Evolutionary conservation across 1,140 invertebrate species (phyloP), one percentile per base, ranked within the genome.

Genomic region (Solen grandis): DNA sequence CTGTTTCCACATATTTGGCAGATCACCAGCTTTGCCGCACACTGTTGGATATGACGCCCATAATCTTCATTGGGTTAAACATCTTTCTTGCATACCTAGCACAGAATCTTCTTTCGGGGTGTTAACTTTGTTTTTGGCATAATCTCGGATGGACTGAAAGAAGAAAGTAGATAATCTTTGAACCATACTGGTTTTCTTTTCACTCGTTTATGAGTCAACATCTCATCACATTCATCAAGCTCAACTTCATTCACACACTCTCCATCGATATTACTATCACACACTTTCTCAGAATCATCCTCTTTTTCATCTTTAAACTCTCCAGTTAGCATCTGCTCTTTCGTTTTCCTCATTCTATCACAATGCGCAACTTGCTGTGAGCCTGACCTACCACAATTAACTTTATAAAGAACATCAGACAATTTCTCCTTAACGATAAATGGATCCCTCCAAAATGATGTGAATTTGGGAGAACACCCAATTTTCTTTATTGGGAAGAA

Each of bases 401-500:
- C 68, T 31, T 70, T 57, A 33, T 74, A 75, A 33, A 46, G 55
- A 19, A 62, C 36, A 16, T 74, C 62, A 3, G 25, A 66, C 1
- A 57, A 36, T 41, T 63, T 55, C 16, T 50, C 52, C 19, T 31
- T n/a, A 22, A 75, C 33, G 14, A 4, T 35, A 62, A 59, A 75
- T n/a, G 72, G 70, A 36, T 65, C 63, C 38, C 35, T 35, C 72
- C 55, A 75, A 27, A 36, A 75, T 19, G 35, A 75, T 22, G 63
- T 69, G n/a, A 81, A 55, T 22, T 81, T 81, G 13, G 63, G 68
- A 4, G 70, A 46, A 2, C 27, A 36, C 1, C 55, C 70, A 0
- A 62, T 14, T 25, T 69, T 59, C 22, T 5, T 25, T 3, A 46
- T 38, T 14, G 52, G 54, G 27, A 62, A 74, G n/a, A 35, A 72